Base-by-base conservation (phyloP, 2,797 vertebrate genomes). In the Acipenser transmontanus region DNA sequence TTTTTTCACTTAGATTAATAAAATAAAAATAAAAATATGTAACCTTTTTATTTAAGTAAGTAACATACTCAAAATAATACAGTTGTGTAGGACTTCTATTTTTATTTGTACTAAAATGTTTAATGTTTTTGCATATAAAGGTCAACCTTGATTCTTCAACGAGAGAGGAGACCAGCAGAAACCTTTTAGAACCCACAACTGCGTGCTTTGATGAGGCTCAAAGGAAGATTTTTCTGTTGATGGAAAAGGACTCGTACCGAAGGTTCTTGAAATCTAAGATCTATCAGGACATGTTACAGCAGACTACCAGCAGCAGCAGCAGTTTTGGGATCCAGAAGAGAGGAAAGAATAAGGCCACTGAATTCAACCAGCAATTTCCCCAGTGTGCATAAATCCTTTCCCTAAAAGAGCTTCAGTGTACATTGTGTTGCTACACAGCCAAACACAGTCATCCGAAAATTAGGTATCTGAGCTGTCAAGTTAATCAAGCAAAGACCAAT, bases 191-290 rank as follows among this genome's bases (percentile, higher is more conserved):
- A 5, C 86, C 89, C 54, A 88, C 87, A 0, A 74, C 74, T 1
- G 81, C 80, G 6, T 94, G 91, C 77, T 98, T 97, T 8, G 85
- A 93, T 0, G 88, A 92, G 47, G 94, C 96, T 6, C 95, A 98
- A 84, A 91, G 80, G 76, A 93, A 90, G 84, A 95, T 98, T 75
- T 94, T 93, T 79, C 87, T 76, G 6, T 80, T 98, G 69, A 97
- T 98, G 96, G 93, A 96, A 77, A 97, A 96, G 74, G 96, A 98
- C 88, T 96, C 95, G 0, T 97, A 97, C 76, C 89, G 90, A 65
- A 92, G 94, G 11, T 98, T 98, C 75, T 92, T 98, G 66, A 90
- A 88, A 70, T 98, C 95, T 59, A 85, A 80, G 59, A 85, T 91
- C 73, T 89, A 95, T 67, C 86, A 87, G 61, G 88, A 93, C 69